Percentiles rank a stretch among this genome's conserved stretches.
Conservation (phyloP, 1,140 invertebrate species). For the Myzus persicae region DNA sequence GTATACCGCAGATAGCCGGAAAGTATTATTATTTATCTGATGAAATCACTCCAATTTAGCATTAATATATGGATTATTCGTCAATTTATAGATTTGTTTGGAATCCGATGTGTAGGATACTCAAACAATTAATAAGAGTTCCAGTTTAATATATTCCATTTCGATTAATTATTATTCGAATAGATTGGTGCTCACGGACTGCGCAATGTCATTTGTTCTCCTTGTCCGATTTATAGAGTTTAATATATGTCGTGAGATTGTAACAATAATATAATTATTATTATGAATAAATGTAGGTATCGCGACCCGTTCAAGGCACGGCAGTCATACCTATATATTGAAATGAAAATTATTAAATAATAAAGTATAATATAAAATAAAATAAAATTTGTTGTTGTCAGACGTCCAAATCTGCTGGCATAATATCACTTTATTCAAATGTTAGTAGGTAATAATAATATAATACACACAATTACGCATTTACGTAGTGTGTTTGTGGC, state of each 20-base stretch:
- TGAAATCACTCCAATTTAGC: neutral
- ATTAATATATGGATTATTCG: neutral
- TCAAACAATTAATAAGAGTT: neutral
- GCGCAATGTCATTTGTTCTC: neutral
- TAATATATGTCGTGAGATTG: neutral
- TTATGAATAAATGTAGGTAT: neutral
- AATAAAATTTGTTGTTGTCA: slow-evolving; percentile 24
- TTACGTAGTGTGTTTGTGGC: neutral
- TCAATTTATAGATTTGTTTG: neutral
- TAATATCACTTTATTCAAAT: neutral
- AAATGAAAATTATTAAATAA: neutral
- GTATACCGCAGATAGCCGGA: neutral
- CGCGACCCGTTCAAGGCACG: neutral
- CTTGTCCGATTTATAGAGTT: neutral
- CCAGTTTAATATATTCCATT: neutral
- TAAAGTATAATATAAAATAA: neutral
- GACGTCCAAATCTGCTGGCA: neutral
- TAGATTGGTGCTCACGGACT: neutral
- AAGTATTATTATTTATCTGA: neutral
- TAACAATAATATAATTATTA: neutral
- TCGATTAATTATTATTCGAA: neutral
- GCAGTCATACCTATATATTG: neutral
- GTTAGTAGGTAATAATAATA: neutral
- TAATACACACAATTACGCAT: neutral
- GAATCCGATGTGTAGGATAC: neutral